Evolutionary conservation across 2,888 invertebrate species (phyloP).

Genomic region (Zaprionus obscuricornis): DNA sequence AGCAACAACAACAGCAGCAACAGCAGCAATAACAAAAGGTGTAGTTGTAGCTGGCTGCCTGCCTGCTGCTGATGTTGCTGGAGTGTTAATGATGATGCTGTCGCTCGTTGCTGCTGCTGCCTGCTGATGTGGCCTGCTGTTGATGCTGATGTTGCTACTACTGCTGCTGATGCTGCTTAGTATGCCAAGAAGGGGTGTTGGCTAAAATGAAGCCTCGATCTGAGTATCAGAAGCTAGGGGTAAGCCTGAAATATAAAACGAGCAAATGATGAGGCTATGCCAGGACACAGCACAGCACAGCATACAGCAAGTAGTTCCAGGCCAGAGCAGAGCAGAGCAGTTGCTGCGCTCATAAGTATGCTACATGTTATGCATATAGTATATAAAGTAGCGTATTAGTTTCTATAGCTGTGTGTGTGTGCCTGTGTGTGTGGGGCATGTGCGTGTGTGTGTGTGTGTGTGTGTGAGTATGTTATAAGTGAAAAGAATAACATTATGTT

Average conservation of each 20-base stretch:
- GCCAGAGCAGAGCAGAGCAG: constrained; percentile 33
- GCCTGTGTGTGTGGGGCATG: neutral
- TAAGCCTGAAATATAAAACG: constrained; percentile 58
- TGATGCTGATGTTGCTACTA: constrained; percentile 56
- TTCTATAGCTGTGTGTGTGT: constrained; percentile 10
- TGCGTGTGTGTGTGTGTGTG: no score
- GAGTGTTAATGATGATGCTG: constrained; percentile 72
- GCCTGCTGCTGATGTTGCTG: constrained; percentile 42
- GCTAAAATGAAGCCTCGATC: constrained; percentile 46
- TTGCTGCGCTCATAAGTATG: constrained; percentile 47
- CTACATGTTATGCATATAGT: constrained; percentile 46
- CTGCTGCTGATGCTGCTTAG: constrained; percentile 56
- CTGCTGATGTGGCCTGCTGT: constrained; percentile 59
- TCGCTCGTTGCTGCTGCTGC: constrained; percentile 45
- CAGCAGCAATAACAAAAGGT: constrained; percentile 54
- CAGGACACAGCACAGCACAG: neutral
- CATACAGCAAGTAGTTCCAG: no score
- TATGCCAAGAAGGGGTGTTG: constrained; percentile 53
- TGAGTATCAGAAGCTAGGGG: neutral
- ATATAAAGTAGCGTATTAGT: constrained; percentile 10
- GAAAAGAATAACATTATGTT: no score
- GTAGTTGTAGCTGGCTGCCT: constrained; percentile 40
- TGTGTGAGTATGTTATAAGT: no score
- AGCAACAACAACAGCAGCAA: constrained; percentile 28
- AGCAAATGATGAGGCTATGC: constrained; percentile 67